phyloP scores from a whole-genome alignment of 2,888 invertebrate genomes.

The Trimorus sp. region DNA sequence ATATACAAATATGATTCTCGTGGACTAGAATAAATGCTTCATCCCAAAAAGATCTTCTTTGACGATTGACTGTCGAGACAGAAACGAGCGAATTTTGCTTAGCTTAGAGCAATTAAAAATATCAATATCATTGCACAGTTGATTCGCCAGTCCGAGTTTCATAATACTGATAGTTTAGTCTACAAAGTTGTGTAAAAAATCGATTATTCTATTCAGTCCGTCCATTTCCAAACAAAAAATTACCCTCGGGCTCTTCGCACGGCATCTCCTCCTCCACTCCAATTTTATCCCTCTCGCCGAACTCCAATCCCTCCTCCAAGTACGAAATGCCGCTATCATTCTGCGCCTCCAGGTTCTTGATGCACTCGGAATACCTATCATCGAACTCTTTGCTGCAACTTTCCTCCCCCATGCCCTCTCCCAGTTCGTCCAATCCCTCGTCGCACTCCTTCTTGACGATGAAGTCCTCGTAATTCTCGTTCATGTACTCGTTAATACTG shows the following conservation, averaged over 20 bases:
- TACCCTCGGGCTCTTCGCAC: slow-evolving; percentile 13
- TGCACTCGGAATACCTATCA: slow-evolving; percentile 56
- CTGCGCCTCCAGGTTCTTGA: slow-evolving; percentile 46
- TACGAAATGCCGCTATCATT: slow-evolving; percentile 23
- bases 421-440: not conserved
- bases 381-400: slow-evolving; percentile 41
- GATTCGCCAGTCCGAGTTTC: too few relatives aligned
- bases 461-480: slow-evolving; percentile 55
- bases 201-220: too few relatives aligned
- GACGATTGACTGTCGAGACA: too few relatives aligned
- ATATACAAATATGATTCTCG: too few relatives aligned
- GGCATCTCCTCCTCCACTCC: slow-evolving; percentile 6
- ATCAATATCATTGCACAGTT: too few relatives aligned
- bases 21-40: too few relatives aligned
- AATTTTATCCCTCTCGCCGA: not conserved
- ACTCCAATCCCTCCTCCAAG: slow-evolving; percentile 6
- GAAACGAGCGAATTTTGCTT: too few relatives aligned
- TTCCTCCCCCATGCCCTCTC: slow-evolving; percentile 5
- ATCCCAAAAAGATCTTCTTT: too few relatives aligned
- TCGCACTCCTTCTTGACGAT: slow-evolving; percentile 15
- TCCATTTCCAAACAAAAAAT: not conserved
- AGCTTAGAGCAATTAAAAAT: too few relatives aligned
- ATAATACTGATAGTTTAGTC: too few relatives aligned
- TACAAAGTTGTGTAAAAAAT: too few relatives aligned
- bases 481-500: slow-evolving; percentile 58